Base-by-base conservation (phyloP, 30 jellyfish, hydroid and myxozoan genomes). In the Clytia hemisphaerica region DNA sequence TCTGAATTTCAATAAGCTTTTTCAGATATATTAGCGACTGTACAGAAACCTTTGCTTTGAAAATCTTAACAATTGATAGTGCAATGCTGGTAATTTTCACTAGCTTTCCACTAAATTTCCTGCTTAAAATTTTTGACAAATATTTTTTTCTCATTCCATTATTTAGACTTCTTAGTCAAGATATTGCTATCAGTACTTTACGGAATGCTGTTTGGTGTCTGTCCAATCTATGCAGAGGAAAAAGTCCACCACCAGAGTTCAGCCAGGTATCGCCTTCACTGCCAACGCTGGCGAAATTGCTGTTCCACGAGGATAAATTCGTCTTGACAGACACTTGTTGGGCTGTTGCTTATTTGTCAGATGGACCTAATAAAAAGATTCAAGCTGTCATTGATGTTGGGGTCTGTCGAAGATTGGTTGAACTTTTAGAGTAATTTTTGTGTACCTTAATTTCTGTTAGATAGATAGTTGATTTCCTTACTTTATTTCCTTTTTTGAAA, bases 351-450 rank as follows among this genome's bases (percentile, higher is more conserved):
- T 83, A 91, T 51, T 66, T 91, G 54, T 91, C 99, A 6, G 99
- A 91, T 66, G 99, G 99, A 18, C 99, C 99, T 27, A 91, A 83
- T 61, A 70, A 83, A 57, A 91, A 91, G 61, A 81, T 91, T 37
- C 95, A 91, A 61, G 94, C 99, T 36, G 99, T 91, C 31, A 91
- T 91, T 35, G 95, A 91, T 61, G 95, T 95, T 42, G 99, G 99
- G 32, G 95, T 91, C 4, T 91, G 99, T 71, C 54, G 99, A 45
- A 60, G 99, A 61, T 84, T 91, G 22, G 99, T 91, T 24, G 99
- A 91, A 33, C 76, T 91, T 15, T 62, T 91, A 29, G 42, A 57
- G 99, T 91, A 61, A 76, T 94, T 80, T 4, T 18, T 27, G 22
- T 19, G 22, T 14, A 9, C 9, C 12, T 51, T 51, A 7, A 7